Base-by-base conservation (phyloP, 1,140 invertebrate genomes). In the Nymphalis io region DNA sequence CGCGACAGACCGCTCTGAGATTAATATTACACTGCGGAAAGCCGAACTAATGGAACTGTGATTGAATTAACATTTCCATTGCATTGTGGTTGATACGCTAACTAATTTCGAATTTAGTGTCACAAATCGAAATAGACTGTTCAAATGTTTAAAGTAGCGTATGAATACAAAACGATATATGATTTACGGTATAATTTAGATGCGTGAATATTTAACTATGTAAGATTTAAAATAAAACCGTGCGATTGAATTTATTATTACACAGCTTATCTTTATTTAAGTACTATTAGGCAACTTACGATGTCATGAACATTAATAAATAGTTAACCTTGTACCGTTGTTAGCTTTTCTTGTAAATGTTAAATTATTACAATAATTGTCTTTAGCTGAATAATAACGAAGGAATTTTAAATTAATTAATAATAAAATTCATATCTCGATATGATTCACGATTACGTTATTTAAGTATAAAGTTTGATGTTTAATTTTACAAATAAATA, bases 21-120 rank as follows among this genome's bases (percentile, higher is more conserved):
- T 86, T 88, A 87, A 88, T 84, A 85, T 84, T 80, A 83, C 78
- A 83, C 75, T 80, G 78, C 78, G 76, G 80, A 81, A 76, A 75
- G 76, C 78, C 76, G 76, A 77, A 83, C 84, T 81, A 88, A 84
- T 87, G 80, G 80, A 80, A 83, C 79, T 79, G 79, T 76, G 80
- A 89, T 87, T 81, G 75, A 88, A 87, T 89, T 83, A 84, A 81
- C 82, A 80, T 81, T 80, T 82, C 70, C 72, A 80, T 72, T 75
- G 76, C 72, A 74, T 72, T 75, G 74, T 76, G 70, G 64, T 59
- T 58, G 59, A 42, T 21, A 23, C 42, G 60, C 67, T 57, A 51
- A 40, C 48, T 63, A 60, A 68, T 67, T 60, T 40, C 38, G 33
- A 23, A 60, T 67, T 48, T 51, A 67, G 51, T 65, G 27, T 51